Percentiles rank a stretch among this genome's conserved stretches.
phyloP scores from a whole-genome alignment of 2,113 vertebrate genomes.

The Triplophysa tibetana region DNA sequence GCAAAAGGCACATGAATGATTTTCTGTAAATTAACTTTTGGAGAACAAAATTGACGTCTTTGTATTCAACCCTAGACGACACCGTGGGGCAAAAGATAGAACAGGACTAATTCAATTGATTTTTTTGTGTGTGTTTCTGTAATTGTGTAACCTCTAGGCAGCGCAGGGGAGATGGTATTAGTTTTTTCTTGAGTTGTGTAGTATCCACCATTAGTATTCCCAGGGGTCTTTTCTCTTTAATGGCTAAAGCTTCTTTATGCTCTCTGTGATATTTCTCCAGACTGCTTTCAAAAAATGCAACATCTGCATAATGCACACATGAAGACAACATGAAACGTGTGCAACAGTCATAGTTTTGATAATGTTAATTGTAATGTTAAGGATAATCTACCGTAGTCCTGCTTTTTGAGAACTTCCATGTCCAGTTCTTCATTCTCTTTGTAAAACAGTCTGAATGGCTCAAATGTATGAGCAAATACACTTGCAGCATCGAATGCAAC shows the following conservation, averaged over 20 bases:
- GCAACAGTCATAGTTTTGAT: neutral
- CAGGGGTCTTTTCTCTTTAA: conserved; percentile 72
- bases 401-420: conserved; percentile 69
- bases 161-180: conserved; percentile 75
- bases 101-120: neutral
- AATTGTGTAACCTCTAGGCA: conserved; percentile 76
- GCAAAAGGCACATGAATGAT: no score
- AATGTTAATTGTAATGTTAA: neutral
- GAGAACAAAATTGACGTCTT: no score
- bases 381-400: conserved; percentile 75
- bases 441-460: conserved; percentile 76
- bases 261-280: conserved; percentile 78
- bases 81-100: neutral
- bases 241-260: conserved; percentile 71
- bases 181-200: conserved; percentile 75
- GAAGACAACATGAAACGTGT: conserved; percentile 15
- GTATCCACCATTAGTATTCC: conserved; percentile 83
- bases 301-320: conserved; percentile 62
- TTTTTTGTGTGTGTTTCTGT: conserved; percentile 20
- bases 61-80: no score
- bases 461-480: conserved; percentile 75
- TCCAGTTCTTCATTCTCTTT: conserved; percentile 82
- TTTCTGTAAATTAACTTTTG: no score
- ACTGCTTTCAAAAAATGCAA: conserved; percentile 76
- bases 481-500: conserved; percentile 76